Evolutionary conservation across 2,113 vertebrate genomes (phyloP), one percentile per base, ranked within the genome.

Genomic region (Melanostigma gelatinosum): DNA sequence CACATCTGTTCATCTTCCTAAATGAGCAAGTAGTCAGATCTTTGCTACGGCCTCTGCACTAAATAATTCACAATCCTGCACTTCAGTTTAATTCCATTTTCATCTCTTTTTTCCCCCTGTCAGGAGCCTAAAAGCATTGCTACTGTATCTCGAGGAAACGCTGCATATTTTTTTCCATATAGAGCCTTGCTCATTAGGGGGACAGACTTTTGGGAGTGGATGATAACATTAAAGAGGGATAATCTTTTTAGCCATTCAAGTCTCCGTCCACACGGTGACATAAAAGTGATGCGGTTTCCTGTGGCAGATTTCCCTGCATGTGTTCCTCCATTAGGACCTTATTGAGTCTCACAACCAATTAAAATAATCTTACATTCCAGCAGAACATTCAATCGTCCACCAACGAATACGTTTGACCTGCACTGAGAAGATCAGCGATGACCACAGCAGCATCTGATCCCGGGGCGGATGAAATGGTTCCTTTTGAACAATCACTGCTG

Each of bases 51-150:
- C 83, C 85, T 66, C 61, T 77, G 85, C 84, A 82, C 85, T 94
- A 92, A 94, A 94, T 94, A 88, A 94, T 94, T 94, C 90, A 95
- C 61, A 77, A 82, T 70, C 75, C 90, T 82, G 82, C 84, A 83
- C 83, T 89, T 91, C 77, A 87, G 81, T 88, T 93, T 90, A 79
- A 88, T 85, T 80, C 87, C 68, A 87, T 91, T 91, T 92, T 83
- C 67, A 64, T 72, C 54, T 80, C 48, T 4, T 32, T 81, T 80
- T 73, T 73, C 64, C 85, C 67, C 72, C 73, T 82, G 54, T 81
- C 83, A 86, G 71, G 71, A 89, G 85, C 36, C 69, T 38, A 75
- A 48, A 79, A 83, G 88, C 71, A 79, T 71, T 85, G 77, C 67
- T 46, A 46, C 80, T 86, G 82, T 63, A 72, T 82, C 71, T 74